Evolutionary conservation across 2,888 invertebrate genomes (phyloP).

Genomic region (Calameuta filiformis): DNA sequence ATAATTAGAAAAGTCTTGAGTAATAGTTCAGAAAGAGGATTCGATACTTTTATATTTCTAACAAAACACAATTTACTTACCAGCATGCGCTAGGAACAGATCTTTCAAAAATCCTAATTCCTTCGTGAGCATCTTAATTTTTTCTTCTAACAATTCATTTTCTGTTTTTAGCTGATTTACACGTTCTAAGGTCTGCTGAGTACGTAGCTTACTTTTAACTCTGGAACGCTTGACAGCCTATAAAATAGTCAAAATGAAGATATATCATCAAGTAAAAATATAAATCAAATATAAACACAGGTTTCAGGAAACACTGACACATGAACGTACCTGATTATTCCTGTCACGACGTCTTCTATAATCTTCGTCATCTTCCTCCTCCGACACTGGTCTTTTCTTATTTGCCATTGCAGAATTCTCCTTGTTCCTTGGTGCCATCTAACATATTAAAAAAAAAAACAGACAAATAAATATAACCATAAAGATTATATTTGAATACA

Average conservation of each 20-base stretch:
- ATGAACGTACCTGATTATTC: slow-evolving; percentile 76
- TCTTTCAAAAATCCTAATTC: slow-evolving; percentile 85
- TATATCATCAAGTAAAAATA: not conserved
- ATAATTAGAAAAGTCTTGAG: slow-evolving; percentile 10
- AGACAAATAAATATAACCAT: not conserved
- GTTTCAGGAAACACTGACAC: not conserved
- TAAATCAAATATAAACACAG: not conserved
- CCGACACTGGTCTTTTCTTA: slow-evolving; percentile 63
- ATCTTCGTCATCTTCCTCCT: slow-evolving; percentile 77
- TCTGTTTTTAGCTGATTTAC: slow-evolving; percentile 82
- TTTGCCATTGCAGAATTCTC: slow-evolving; percentile 44
- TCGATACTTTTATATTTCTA: not conserved
- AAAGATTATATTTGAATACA: not conserved
- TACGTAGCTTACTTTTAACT: slow-evolving; percentile 81
- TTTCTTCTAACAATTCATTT: slow-evolving; percentile 83
- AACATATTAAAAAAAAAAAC: slow-evolving; percentile 19
- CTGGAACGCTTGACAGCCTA: slow-evolving; percentile 87
- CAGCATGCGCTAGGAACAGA: slow-evolving; percentile 83
- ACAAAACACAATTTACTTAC: slow-evolving; percentile 56
- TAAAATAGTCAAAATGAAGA: slow-evolving; percentile 31
- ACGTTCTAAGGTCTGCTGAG: slow-evolving; percentile 80
- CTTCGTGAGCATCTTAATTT: slow-evolving; percentile 83
- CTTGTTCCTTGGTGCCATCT: slow-evolving; percentile 63
- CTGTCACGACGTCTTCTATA: slow-evolving; percentile 80
- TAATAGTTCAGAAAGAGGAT: slow-evolving; percentile 4